phyloP scores from a whole-genome alignment of 2,888 invertebrate genomes.

The Latrodectus hesperus region DNA sequence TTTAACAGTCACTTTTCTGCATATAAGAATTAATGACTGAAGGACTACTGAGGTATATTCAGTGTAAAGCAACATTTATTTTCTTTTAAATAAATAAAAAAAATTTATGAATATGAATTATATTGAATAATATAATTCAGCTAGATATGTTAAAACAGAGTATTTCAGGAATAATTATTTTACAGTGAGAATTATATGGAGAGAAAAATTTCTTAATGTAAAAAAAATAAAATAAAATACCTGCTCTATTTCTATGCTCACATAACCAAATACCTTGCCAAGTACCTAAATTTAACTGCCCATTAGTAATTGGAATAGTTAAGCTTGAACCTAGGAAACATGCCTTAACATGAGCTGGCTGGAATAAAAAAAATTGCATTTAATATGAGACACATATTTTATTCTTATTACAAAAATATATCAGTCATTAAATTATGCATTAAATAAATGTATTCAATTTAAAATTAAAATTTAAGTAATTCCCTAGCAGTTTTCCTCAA shows the following conservation, averaged over 20 bases:
- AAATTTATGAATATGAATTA: background rate
- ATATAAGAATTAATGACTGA: no score
- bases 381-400: background rate
- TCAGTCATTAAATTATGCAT: no score
- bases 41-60: background rate
- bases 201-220: background rate
- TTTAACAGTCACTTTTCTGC: no score
- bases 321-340: conserved; percentile 96
- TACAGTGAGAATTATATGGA: background rate
- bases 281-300: conserved; percentile 94
- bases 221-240: conserved; percentile 74
- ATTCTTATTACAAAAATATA: background rate
- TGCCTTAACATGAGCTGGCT: conserved; percentile 98
- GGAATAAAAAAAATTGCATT: conserved; percentile 73
- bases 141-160: background rate
- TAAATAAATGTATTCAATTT: no score
- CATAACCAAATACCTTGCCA: conserved; percentile 99
- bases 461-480: no score
- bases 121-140: background rate
- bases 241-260: conserved; percentile 97
- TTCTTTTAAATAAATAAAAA: background rate
- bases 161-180: background rate
- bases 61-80: background rate
- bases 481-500: no score
- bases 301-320: conserved; percentile 96